Base-by-base conservation (phyloP, 2,113 vertebrate genomes). In the Trematocara unimaculatum region DNA sequence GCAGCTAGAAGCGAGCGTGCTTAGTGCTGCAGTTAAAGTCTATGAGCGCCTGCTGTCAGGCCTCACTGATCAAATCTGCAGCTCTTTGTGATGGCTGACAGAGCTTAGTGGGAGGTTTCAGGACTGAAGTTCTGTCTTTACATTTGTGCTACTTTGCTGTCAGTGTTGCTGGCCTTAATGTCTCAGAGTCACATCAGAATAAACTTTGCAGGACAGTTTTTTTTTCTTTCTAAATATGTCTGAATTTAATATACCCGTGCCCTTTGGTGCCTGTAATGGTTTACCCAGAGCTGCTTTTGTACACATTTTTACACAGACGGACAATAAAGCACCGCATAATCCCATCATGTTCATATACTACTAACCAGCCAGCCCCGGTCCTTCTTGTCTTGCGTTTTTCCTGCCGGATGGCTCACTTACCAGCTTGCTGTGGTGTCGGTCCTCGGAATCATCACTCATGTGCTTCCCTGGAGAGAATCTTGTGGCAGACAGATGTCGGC, bases 41-140 rank as follows among this genome's bases (percentile, higher is more conserved):
- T 84, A 87, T 94, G 90, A 94, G 87, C 6, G 8, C 54, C 87
- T 89, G 83, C 79, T 82, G 86, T 82, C 74, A 58, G 11, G 54
- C 40, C 38, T 31, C 58, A 31, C 72, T 81, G 18, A 77, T 54
- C 49, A 72, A 17, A 33, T 11, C 55, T 40, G 6, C 26, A 17
- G 77, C 60, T 60, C 62, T 88, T 81, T 77, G 17, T 33, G 35
- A 2, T 2, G 45, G 54, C 64, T 47, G 42, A 80, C 33, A 53
- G 23, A 31, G 45, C 33, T 72, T 20, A 5, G 40, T 6, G 35
- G 18, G 17, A 40, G 45, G 29, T 47, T 67, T 31, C 17, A 55
- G 47, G 49, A 86, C 40, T 23, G 53, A 23, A 56, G 33, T 55
- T 40, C 20, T 80, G 15, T 49, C 23, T 67, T 67, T 13, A 67